Evolutionary conservation across 2,113 vertebrate genomes (phyloP), one percentile per base, ranked within the genome.

Genomic region (Pseudopodoces humilis): DNA sequence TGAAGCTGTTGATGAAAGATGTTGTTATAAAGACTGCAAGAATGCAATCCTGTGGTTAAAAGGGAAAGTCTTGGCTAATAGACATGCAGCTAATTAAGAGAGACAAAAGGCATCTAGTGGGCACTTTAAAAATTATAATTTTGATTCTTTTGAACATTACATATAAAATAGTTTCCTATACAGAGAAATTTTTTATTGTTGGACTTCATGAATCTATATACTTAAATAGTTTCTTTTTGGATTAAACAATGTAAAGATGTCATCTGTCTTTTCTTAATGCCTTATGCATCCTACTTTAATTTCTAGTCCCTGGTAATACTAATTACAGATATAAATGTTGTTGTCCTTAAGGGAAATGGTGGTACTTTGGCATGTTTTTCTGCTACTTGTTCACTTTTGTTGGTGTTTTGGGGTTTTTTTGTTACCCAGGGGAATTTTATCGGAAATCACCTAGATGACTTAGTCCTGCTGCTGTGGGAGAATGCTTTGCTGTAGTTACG

Each of bases 31-130:
- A 86, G 46, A 43, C 56, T 88, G 64, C 76, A 85, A 28, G 82
- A 90, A 35, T 96, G 92, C 93, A 96, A 92, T 95, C 84, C 53
- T 96, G 96, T 94, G 96, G 96, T 97, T 97, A 74, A 96, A 96
- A 86, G 78, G 86, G 95, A 96, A 97, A 93, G 94, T 96, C 86
- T 96, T 96, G 95, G 82, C 95, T 94, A 97, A 96, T 23, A 95
- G 75, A 63, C 35, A 15, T 39, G n/a, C 33, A 76, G 59, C 83
- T 94, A 65, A 91, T 94, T 92, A 85, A 83, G 37, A 91, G 62
- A 43, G 56, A 64, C 75, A 22, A 94, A 95, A 96, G 68, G 62
- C 92, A 94, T 90, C 86, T 92, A 85, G 92, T 94, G 89, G 91
- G 76, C 84, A 46, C 68, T 90, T 81, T 20, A 69, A n/a, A 84